Evolutionary conservation across 64 coral and sea anemone species (phyloP).

Genomic region (Stichodactyla helianthus): DNA sequence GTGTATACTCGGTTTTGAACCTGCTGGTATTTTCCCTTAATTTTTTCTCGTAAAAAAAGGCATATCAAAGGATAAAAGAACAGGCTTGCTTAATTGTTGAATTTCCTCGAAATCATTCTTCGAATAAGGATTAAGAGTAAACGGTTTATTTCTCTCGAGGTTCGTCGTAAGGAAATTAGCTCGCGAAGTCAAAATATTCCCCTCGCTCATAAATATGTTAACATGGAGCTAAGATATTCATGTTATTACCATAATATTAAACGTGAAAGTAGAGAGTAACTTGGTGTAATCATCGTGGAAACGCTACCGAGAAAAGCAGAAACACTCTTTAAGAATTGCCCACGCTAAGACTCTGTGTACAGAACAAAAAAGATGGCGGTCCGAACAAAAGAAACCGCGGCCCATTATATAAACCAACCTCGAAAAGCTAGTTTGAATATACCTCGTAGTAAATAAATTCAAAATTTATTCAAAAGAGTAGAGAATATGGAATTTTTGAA

Average conservation of each 20-base stretch:
- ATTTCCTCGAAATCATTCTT: not conserved
- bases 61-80: not conserved
- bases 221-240: constrained; percentile 59
- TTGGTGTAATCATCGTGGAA: not conserved
- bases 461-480: not conserved
- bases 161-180: constrained; percentile 22
- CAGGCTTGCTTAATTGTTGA: not conserved
- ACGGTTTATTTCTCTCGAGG: not conserved
- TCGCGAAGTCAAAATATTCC: constrained; percentile 38
- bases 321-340: not conserved
- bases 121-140: not conserved
- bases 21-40: not conserved
- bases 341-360: not conserved
- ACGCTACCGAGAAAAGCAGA: not conserved
- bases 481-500: not conserved
- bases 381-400: not conserved
- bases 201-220: constrained; percentile 65
- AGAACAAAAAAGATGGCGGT: constrained; percentile 3
- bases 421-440: not conserved
- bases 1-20: not conserved
- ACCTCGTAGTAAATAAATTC: not conserved
- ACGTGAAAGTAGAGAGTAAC: not conserved
- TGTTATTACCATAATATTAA: constrained; percentile 59
- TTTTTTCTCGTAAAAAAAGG: not conserved
- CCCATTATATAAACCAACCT: not conserved